Evolutionary conservation across 2,888 invertebrate genomes (phyloP), one percentile per base, ranked within the genome.

Genomic region (Rhingia campestris): DNA sequence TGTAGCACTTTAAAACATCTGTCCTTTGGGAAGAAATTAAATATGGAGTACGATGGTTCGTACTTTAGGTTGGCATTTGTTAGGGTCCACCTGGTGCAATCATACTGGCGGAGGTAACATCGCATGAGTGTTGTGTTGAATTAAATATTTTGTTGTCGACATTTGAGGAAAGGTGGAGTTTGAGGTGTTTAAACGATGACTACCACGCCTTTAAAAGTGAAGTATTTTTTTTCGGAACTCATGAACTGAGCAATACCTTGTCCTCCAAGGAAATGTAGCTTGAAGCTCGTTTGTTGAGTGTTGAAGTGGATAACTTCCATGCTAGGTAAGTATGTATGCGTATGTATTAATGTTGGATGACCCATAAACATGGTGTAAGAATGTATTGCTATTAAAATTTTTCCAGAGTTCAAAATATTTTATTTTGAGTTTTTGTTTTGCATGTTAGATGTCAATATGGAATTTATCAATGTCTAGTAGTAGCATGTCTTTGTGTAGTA

Each of bases 1-100:
- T 58, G 33, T 32, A 39, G 53, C 7, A 47, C 74, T 79, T 84
- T 69, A 79, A 63, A 70, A 79, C 79, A 84, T 79, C 82, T 84
- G 82, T 64, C 64, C 64, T 61, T 64, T 47, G 67, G 39, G 76
- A 32, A 43, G 67, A 49, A 32, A 14, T 35, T 37, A 54, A 59
- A 67, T 49, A 45, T 49, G 35, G 39, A 61, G n/a, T 51, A 53
- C 63, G 41, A 39, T 10, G 54, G 12, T 9, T 10, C 14, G 6
- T 61, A 14, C 35, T 32, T 61, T 12, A 47, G 35, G 47, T 37
- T 53, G 64, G 47, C 12, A 72, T 51, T 51, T n/a, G 22, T 7
- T 49, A 73, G 32, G 37, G 32, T 43, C 43, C 80, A 74, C 63
- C 80, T 80, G 74, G 54, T 33, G 30, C 12, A 53, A 53, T 35